phyloP scores from a whole-genome alignment of 2,113 vertebrate species.

The Balaeniceps rex region DNA sequence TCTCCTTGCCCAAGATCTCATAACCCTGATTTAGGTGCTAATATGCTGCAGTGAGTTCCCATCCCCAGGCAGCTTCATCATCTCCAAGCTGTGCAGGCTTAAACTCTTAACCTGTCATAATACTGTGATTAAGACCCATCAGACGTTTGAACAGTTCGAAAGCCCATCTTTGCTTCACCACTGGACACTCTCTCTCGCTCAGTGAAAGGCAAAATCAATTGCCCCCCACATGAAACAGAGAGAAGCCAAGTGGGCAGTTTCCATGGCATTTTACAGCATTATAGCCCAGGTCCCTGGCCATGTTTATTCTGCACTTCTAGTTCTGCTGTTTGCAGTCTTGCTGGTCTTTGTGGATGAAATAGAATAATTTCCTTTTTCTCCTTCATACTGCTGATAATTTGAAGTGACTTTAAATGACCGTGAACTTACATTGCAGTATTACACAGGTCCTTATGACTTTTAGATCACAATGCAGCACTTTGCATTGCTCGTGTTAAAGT shows the following conservation, averaged over 20 bases:
- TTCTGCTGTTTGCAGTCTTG: background rate
- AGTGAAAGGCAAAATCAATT: conserved; percentile 27
- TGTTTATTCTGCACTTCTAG: background rate
- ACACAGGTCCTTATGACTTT: background rate
- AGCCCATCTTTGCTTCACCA: background rate
- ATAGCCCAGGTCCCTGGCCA: background rate
- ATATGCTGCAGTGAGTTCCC: background rate
- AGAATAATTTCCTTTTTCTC: background rate
- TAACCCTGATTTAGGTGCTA: conserved; percentile 39
- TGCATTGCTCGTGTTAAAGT: background rate
- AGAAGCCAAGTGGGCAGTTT: background rate
- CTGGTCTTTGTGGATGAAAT: background rate
- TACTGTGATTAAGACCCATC: conserved; percentile 28
- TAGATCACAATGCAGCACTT: background rate
- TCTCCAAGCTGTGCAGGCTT: background rate
- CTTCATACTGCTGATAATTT: background rate
- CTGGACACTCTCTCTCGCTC: background rate
- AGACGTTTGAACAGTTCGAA: conserved; percentile 3
- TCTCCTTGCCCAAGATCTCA: background rate
- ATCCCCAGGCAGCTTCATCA: conserved; percentile 36
- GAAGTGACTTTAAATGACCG: background rate
- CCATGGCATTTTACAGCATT: background rate
- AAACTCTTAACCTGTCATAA: conserved; percentile 46
- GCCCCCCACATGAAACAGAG: background rate
- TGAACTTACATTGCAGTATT: background rate